Base-by-base conservation (phyloP, 53 echinoderm and acorn worm genomes). In the Luidia sarsii region DNA sequence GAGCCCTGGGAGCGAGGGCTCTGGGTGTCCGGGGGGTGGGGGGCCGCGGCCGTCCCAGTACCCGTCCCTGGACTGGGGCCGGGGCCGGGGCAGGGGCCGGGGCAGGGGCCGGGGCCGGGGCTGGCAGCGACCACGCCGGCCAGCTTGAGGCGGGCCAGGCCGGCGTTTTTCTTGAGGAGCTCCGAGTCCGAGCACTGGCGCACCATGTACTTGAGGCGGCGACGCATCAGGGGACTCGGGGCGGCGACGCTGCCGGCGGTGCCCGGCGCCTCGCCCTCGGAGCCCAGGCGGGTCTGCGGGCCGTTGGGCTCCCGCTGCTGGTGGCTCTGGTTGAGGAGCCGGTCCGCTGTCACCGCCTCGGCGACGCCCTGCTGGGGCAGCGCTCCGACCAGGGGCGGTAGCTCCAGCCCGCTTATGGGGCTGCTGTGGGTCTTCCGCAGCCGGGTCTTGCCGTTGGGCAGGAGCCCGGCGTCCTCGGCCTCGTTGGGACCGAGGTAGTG, bases 201-300 rank as follows among this genome's bases (percentile, higher is more conserved):
- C 30, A 77, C 77, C 77, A 77, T 77, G 62, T 41, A 77, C 62
- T 77, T 77, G 0, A 77, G 24, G 0, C 77, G 77, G 33, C 77
- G 77, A 30, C 61, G 39, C 4, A 60, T 77, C 18, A 77, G 77
- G 33, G 77, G 77, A 29, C 77, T 77, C 18, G 46, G 32, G 13
- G 0, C 33, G 15, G 32, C n/a, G 62, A 56, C 9, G 60, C 25
- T 8, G 4, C 61, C 77, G 41, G 46, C 21, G 14, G 59, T 62
- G 24, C 18, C 1, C 0, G 48, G 31, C 61, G 32, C 77, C 43
- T 50, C 60, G 7, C 60, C 41, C 2, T 22, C 41, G 10, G 30
- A 41, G 6, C 6, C 6, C 6, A 41, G 41, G 6, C 6, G 11
- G 11, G 41, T 41, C 6, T 6, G 11, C n/a, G n/a, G n/a, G n/a